These are phyloP conservation scores for Ophioderma brevispina DNA, from an alignment of 35 echinoderm and acorn worm genomes.

Conservation along the genomic window DNA sequence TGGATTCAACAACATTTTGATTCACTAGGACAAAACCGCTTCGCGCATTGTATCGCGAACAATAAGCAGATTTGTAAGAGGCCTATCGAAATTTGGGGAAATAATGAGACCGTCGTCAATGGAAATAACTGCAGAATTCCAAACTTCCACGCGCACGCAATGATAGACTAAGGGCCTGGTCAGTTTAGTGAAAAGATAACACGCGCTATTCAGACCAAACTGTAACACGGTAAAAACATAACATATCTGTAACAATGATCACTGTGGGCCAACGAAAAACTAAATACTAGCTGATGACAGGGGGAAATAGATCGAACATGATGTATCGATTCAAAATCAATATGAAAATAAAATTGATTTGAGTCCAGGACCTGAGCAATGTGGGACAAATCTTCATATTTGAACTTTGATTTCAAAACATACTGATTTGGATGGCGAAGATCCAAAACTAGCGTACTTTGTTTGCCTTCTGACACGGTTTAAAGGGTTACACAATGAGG, in stretches of 20 bases:
- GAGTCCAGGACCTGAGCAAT: not conserved
- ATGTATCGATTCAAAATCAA: not conserved
- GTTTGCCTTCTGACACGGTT: constrained; percentile 31
- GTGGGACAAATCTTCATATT: not conserved
- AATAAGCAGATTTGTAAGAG: not conserved
- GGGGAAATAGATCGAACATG: not conserved
- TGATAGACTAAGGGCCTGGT: not conserved
- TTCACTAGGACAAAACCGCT: constrained; percentile 24
- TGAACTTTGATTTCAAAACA: not conserved
- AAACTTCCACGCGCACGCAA: not conserved
- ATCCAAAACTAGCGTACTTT: constrained; percentile 33
- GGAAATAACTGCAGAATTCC: not conserved
- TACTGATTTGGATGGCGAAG: constrained; percentile 35
- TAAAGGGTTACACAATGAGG: constrained; percentile 26
- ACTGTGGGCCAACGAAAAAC: not conserved
- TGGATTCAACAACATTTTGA: not conserved
- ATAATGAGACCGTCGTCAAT: constrained; percentile 28
- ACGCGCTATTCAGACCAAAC: constrained; percentile 14
- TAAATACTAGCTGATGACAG: not conserved
- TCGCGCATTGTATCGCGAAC: not conserved
- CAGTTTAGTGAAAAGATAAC: constrained; percentile 14
- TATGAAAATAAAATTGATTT: not conserved
- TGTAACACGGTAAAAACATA: not conserved
- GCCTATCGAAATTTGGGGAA: not conserved
- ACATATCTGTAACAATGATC: not conserved